Evolutionary conservation across 2,113 vertebrate genomes (phyloP).

Genomic region (Sialia sialis): DNA sequence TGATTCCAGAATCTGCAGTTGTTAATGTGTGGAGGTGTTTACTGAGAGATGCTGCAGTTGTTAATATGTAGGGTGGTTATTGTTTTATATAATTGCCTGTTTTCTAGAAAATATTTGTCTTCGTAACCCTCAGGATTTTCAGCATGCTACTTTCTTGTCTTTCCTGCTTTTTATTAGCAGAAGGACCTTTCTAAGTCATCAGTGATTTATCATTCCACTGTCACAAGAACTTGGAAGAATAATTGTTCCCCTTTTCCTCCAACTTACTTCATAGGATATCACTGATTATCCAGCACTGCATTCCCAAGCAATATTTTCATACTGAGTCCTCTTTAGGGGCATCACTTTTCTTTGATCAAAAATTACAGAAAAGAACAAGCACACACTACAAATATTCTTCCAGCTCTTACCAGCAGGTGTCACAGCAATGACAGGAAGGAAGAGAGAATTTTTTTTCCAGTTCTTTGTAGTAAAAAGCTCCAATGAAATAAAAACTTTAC

Average conservation of each 20-base stretch:
- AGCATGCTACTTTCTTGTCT: neutral
- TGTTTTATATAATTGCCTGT: neutral
- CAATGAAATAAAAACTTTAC: neutral
- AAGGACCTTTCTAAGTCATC: neutral
- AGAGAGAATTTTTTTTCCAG: neutral
- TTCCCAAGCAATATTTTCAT: neutral
- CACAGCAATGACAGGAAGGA: neutral
- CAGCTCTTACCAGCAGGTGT: constrained; percentile 27
- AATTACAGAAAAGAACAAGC: neutral
- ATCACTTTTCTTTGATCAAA: neutral
- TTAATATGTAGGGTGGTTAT: neutral
- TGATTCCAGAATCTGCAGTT: neutral
- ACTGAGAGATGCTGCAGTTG: neutral
- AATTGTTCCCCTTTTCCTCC: neutral
- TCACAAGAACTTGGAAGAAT: neutral
- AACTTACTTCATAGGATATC: neutral
- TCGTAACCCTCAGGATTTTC: neutral
- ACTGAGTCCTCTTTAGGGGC: neutral
- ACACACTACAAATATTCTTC: neutral
- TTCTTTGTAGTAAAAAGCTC: neutral
- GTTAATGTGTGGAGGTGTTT: neutral
- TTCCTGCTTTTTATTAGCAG: neutral
- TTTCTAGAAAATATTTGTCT: neutral
- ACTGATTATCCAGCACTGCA: neutral
- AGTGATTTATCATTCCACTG: neutral